Conservation (phyloP, 2,797 vertebrate genomes). For the Crypturellus tataupa region DNA sequence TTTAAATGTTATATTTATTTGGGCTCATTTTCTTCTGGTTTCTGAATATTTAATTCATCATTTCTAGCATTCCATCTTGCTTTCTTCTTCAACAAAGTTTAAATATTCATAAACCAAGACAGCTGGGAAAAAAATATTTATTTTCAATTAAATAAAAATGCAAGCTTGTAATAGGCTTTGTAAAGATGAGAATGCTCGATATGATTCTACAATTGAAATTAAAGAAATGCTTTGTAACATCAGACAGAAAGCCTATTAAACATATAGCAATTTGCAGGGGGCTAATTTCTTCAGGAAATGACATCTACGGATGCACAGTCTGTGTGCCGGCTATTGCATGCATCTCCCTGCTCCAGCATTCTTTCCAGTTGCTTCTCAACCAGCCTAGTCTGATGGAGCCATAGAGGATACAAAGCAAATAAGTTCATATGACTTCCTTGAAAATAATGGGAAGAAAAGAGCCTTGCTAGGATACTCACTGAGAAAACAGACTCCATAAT, state of each 20-base stretch:
- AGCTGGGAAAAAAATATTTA: background rate
- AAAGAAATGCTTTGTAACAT: background rate
- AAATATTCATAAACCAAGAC: background rate
- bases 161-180: background rate
- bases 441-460: background rate
- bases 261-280: rapidly evolving
- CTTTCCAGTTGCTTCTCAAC: background rate
- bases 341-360: background rate
- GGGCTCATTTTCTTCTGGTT: background rate
- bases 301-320: background rate
- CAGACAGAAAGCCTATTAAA: background rate
- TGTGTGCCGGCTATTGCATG: background rate
- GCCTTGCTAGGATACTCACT: background rate
- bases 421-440: background rate
- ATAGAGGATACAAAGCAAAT: background rate
- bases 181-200: background rate
- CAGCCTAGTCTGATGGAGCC: background rate
- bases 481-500: background rate
- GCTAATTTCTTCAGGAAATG: background rate
- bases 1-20: background rate
- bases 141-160: background rate
- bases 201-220: background rate
- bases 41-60: background rate
- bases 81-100: background rate
- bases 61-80: background rate